Conservation (phyloP, 1,140 invertebrate species). For the Apis cerana region DNA sequence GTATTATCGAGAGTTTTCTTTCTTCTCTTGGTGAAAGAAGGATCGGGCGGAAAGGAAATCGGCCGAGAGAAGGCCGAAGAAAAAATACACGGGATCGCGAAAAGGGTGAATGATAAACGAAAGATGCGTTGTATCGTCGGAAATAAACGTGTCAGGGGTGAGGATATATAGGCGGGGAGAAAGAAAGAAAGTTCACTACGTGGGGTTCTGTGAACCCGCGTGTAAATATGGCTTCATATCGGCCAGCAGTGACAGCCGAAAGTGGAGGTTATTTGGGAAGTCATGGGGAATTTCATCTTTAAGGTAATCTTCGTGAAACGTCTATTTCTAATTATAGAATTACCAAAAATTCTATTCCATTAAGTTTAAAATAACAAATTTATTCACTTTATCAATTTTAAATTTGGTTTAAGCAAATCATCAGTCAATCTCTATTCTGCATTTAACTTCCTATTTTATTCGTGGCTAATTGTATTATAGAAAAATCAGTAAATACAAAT, state of each 20-base stretch:
- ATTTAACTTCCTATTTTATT: no score
- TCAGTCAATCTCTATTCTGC: no score
- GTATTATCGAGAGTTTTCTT: neutral
- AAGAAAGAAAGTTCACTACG: constrained; percentile 47
- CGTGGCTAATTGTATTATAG: neutral
- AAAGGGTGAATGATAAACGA: constrained; percentile 38
- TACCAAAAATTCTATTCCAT: neutral
- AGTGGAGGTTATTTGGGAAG: constrained; percentile 50
- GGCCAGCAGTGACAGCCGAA: constrained; percentile 59
- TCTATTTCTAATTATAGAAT: neutral
- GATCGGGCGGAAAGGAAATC: neutral
- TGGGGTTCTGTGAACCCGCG: constrained; percentile 57
- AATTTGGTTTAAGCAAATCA: no score
- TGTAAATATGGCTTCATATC: constrained; percentile 68
- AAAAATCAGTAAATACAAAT: neutral
- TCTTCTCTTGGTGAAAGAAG: neutral
- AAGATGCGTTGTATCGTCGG: constrained; percentile 32
- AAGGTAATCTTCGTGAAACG: constrained; percentile 57
- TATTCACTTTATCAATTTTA: neutral
- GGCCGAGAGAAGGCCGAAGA: neutral
- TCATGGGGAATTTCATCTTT: constrained; percentile 66
- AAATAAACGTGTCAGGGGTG: constrained; percentile 53
- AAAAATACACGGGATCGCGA: constrained; percentile 18
- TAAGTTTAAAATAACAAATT: neutral
- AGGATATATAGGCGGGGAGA: constrained; percentile 44